phyloP scores from a whole-genome alignment of 92 coral and sea anemone species.

The Ricordea florida region DNA sequence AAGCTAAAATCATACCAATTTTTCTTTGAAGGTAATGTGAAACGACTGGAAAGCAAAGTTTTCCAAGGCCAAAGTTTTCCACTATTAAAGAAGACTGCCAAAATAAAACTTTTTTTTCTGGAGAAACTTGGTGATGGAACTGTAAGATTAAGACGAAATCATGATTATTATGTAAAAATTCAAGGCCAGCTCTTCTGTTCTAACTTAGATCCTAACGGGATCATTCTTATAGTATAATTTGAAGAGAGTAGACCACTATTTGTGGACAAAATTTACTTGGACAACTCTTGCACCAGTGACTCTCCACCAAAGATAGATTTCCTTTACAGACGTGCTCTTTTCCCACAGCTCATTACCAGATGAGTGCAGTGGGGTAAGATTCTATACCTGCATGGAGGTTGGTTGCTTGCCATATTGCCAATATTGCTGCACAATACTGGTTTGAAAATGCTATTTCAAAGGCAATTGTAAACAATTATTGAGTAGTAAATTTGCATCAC shows the following conservation, averaged over 20 bases:
- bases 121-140: slow-evolving; percentile 6
- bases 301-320: no score
- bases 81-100: slow-evolving; percentile 21
- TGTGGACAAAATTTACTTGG: no score
- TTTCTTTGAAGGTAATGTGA: slow-evolving; percentile 55
- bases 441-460: no score
- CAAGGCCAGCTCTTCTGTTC: slow-evolving; percentile 6
- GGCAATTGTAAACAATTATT: no score
- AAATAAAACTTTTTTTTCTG: neutral
- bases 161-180: neutral
- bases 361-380: no score
- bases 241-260: neutral
- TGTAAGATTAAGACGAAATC: no score
- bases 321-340: no score
- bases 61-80: slow-evolving; percentile 20
- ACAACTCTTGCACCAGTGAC: no score
- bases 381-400: no score
- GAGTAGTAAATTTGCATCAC: neutral
- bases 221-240: slow-evolving; percentile 5
- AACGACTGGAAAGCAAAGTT: slow-evolving; percentile 42
- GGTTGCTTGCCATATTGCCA: no score
- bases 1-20: slow-evolving; percentile 55
- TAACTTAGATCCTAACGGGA: neutral
- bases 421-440: no score
- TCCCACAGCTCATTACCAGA: no score